These are phyloP conservation scores for Mactra quadrangularis DNA, from an alignment of 1,140 invertebrate genomes.

Conservation along the genomic window DNA sequence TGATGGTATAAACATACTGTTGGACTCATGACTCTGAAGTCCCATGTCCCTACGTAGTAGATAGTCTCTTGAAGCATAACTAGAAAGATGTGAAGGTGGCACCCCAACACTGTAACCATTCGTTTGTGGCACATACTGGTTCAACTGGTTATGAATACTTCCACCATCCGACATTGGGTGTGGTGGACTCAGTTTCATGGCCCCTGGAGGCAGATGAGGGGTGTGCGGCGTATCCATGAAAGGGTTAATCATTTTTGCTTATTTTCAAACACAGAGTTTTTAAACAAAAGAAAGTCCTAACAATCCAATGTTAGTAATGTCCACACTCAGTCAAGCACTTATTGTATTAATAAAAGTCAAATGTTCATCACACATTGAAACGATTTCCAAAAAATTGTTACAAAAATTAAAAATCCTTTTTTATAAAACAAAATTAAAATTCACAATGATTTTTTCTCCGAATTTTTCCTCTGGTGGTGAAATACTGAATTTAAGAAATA, in stretches of 20 bases:
- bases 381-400: too few species aligned
- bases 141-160: slow-evolving; percentile 76
- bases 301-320: neutral
- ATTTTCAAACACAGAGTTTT: too few species aligned
- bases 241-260: slow-evolving; percentile 88
- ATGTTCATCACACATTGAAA: neutral
- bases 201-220: slow-evolving; percentile 86
- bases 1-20: slow-evolving; percentile 81
- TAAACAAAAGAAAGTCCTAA: too few species aligned
- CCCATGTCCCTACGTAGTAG: slow-evolving; percentile 87
- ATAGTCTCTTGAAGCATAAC: slow-evolving; percentile 91
- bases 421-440: too few species aligned
- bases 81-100: slow-evolving; percentile 86
- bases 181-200: slow-evolving; percentile 90
- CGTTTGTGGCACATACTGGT: slow-evolving; percentile 83
- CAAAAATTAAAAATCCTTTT: neutral
- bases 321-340: neutral
- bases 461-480: slow-evolving; percentile 17
- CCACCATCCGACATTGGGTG: slow-evolving; percentile 81
- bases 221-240: slow-evolving; percentile 89
- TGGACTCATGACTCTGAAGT: slow-evolving; percentile 74
- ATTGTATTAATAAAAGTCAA: neutral
- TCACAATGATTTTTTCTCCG: too few species aligned
- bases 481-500: slow-evolving; percentile 32
- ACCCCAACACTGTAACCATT: slow-evolving; percentile 81